These are phyloP conservation scores for Echeneis naucrates DNA, from an alignment of 2,797 vertebrate species.

Conservation along the genomic window DNA sequence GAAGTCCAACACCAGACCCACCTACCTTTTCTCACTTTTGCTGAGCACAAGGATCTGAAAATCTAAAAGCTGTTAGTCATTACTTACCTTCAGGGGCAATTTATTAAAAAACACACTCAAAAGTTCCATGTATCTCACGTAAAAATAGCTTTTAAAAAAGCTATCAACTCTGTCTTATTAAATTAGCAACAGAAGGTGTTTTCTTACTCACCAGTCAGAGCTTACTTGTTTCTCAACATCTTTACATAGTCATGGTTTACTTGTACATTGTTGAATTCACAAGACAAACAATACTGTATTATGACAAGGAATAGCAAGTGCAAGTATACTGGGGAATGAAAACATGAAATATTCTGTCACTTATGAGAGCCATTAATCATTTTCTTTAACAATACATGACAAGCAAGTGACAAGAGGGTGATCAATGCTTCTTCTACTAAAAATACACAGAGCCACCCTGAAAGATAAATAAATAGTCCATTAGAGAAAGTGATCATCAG, in stretches of 20 bases:
- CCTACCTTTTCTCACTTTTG: slow-evolving; percentile 79
- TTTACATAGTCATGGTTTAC: slow-evolving; percentile 89
- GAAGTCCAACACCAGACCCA: slow-evolving; percentile 70
- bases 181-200: slow-evolving; percentile 89
- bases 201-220: slow-evolving; percentile 90
- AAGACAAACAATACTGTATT: slow-evolving; percentile 83
- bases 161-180: slow-evolving; percentile 79
- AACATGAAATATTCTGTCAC: slow-evolving; percentile 80
- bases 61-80: slow-evolving; percentile 82
- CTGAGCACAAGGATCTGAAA: slow-evolving; percentile 75
- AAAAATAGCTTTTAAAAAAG: slow-evolving; percentile 81
- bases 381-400: slow-evolving; percentile 76
- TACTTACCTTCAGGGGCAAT: slow-evolving; percentile 86
- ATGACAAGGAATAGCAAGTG: slow-evolving; percentile 81
- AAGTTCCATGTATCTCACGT: slow-evolving; percentile 84
- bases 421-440: slow-evolving; percentile 83
- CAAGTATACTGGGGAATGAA: slow-evolving; percentile 77
- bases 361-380: slow-evolving; percentile 77
- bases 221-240: slow-evolving; percentile 91
- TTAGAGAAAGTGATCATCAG: slow-evolving; percentile 83
- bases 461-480: slow-evolving; percentile 86
- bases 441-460: slow-evolving; percentile 83
- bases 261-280: slow-evolving; percentile 86
- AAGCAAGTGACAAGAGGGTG: slow-evolving; percentile 80
- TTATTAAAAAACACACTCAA: slow-evolving; percentile 86